Evolutionary conservation across 2,113 vertebrate species (phyloP).

Genomic region (Bambusicola thoracicus): DNA sequence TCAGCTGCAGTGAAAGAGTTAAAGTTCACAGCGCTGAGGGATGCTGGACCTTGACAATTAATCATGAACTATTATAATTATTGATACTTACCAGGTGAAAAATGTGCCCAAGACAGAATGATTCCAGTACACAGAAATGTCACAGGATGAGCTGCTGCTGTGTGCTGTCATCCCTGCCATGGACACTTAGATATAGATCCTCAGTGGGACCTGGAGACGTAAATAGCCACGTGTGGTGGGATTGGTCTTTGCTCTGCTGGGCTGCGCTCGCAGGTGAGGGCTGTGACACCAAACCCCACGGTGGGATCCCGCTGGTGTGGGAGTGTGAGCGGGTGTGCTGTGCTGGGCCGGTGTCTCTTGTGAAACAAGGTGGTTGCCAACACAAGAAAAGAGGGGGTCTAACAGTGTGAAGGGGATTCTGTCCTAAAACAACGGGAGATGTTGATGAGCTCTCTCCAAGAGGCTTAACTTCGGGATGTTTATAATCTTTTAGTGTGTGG

Average conservation of each 20-base stretch:
- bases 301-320: not conserved
- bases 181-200: not conserved
- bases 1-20: not conserved
- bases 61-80: not conserved
- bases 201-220: not conserved
- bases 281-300: not conserved
- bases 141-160: not conserved
- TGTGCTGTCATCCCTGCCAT: conserved; percentile 2
- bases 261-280: conserved; percentile 1
- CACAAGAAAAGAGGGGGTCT: not conserved
- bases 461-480: not conserved
- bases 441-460: conserved; percentile 20
- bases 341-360: not conserved
- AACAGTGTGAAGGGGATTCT: not conserved
- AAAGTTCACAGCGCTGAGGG: conserved; percentile 15
- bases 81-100: not conserved
- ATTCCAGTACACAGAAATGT: not conserved
- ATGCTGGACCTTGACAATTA: not conserved
- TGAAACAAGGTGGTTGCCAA: not conserved
- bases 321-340: not conserved
- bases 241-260: not conserved
- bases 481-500: not conserved
- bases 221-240: not conserved
- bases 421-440: not conserved
- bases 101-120: not conserved